These are phyloP conservation scores for Holcopasites calliopsidis DNA, from an alignment of 1,140 invertebrate species.

Conservation along the genomic window DNA sequence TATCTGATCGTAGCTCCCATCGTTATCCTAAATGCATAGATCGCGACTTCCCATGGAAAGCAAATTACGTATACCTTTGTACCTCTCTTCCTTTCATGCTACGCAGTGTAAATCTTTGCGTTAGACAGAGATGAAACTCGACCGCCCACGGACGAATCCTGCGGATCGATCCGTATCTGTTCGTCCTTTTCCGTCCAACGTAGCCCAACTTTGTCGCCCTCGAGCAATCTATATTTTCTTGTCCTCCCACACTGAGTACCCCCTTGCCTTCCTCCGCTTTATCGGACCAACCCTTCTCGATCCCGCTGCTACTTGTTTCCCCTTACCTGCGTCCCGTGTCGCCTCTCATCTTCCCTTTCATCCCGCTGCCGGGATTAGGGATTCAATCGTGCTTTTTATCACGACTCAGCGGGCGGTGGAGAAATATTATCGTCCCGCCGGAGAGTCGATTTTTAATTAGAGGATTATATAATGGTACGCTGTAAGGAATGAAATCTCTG, in stretches of 20 bases:
- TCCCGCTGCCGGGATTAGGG: not conserved
- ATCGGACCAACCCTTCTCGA: not conserved
- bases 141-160: constrained; percentile 19
- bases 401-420: not conserved
- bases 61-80: not conserved
- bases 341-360: not conserved
- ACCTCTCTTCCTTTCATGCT: not conserved
- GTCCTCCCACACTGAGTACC: constrained; percentile 1
- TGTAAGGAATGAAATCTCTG: too few species aligned
- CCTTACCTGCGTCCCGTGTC: too few species aligned
- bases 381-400: not conserved
- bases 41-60: constrained; percentile 24
- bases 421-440: not conserved
- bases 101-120: too few species aligned
- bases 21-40: not conserved
- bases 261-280: not conserved
- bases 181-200: constrained; percentile 4
- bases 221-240: constrained; percentile 26
- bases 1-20: not conserved
- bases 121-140: not conserved
- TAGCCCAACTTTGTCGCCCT: not conserved
- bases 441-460: too few species aligned
- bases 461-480: too few species aligned
- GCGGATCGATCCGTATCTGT: constrained; percentile 29
- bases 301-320: not conserved